Evolutionary conservation across 1,140 invertebrate species (phyloP), one percentile per base, ranked within the genome.

Genomic region (Aethina tumida): DNA sequence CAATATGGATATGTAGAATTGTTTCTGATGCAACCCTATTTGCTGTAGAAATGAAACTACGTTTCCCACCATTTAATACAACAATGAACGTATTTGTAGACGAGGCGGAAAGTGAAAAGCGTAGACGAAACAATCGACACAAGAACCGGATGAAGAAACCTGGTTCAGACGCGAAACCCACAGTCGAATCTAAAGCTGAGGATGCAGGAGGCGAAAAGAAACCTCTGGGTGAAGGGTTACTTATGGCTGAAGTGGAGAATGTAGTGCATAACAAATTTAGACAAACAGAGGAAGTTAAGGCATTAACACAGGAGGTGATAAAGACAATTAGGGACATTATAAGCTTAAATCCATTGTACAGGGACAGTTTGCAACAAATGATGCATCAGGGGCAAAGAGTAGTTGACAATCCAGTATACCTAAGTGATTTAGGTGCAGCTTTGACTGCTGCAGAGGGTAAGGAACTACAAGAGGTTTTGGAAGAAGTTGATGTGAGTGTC

Each of bases 281-380:
- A 45, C 84, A 84, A 61, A 95, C 83, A 9, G 88, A 94, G 61
- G 93, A 98, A 75, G 82, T 99, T 13, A 98, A 97, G 68, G 94
- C 95, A 2, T 58, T 97, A 26, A 95, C 90, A 0, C 92, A 96
- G 65, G 94, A 97, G 71, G 79, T 97, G 40, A 94, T 99, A 5
- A 96, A 98, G 66, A 98, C 95, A 0, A 96, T 98, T 29, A 69
- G 91, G 30, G 94, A 97, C 65, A 96, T 98, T 43, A 96, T 97
- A 38, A 82, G 84, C 38, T 73, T 97, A 67, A 97, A 97, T 74
- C 89, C 93, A 2, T 66, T 97, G 15, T 97, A 97, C 61, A 75
- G 92, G 49, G 84, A 88, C 55, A 85, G 83, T 27, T 69, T 93
- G 2, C 86, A 91, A 59, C 90, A 96, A 68, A 92, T 98, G 79